Evolutionary conservation across 2,888 invertebrate species (phyloP).

Genomic region (Crepidodera aurea): DNA sequence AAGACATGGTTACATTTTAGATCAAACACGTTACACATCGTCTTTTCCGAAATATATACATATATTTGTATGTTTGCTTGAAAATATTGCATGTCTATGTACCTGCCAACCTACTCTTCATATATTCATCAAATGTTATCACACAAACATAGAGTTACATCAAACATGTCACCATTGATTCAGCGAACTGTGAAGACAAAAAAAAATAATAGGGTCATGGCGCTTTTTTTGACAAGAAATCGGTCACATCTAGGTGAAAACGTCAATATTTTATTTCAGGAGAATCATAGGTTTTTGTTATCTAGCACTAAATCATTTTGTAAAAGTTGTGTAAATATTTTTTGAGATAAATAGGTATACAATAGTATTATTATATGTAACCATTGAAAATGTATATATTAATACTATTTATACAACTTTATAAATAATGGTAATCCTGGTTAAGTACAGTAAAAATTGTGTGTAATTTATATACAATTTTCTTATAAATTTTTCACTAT

Average conservation of each 20-base stretch:
- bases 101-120: constrained; percentile 30
- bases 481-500: too few species aligned
- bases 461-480: too few species aligned
- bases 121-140: constrained; percentile 24
- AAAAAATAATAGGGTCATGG: constrained; percentile 1
- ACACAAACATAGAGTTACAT: constrained; percentile 24
- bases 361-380: too few species aligned
- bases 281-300: neutral
- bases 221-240: neutral
- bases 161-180: constrained; percentile 28
- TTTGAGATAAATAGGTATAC: too few species aligned
- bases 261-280: constrained; percentile 10
- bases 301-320: neutral
- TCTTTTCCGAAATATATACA: constrained; percentile 44
- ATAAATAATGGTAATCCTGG: too few species aligned
- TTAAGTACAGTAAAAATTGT: too few species aligned
- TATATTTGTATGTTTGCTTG: constrained; percentile 54
- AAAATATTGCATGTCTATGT: constrained; percentile 52
- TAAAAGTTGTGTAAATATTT: neutral
- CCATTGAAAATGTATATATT: too few species aligned
- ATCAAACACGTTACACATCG: constrained; percentile 16
- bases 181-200: constrained; percentile 3
- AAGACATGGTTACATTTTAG: constrained; percentile 7
- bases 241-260: constrained; percentile 5
- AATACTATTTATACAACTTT: too few species aligned